Evolutionary conservation across 2,888 invertebrate species (phyloP).

Genomic region (Noctuana brunneofusca): DNA sequence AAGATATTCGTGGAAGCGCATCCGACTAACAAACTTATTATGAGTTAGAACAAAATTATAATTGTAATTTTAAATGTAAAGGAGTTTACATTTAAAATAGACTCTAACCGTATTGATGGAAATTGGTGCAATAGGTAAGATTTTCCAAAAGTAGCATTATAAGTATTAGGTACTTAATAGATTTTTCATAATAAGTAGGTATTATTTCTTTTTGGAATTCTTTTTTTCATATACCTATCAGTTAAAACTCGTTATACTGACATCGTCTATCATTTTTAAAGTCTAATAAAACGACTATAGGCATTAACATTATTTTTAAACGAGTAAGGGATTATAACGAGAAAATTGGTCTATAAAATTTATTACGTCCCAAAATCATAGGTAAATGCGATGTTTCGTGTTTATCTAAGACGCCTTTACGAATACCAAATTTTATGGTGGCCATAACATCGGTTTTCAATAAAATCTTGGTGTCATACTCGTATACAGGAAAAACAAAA

Average conservation of each 20-base stretch:
- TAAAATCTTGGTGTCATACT: conserved; percentile 60
- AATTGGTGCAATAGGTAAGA: no score
- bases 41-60: conserved; percentile 42
- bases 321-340: conserved; percentile 52
- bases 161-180: no score
- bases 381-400: conserved; percentile 50
- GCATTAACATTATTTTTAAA: conserved; percentile 42
- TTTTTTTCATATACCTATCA: no score
- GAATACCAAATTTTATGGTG: conserved; percentile 63
- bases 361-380: conserved; percentile 54
- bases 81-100: no score
- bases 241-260: not conserved
- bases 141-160: no score
- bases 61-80: no score
- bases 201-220: no score
- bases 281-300: conserved; percentile 25
- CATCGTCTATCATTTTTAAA: conserved; percentile 5
- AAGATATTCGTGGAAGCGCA: conserved; percentile 56
- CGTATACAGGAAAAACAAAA: conserved; percentile 55
- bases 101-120: no score
- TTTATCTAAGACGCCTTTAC: conserved; percentile 56
- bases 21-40: conserved; percentile 49
- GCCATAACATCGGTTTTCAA: conserved; percentile 66
- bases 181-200: no score
- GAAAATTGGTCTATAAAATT: conserved; percentile 64